Percentiles rank a stretch among this genome's conserved stretches.
Evolutionary conservation across 2,797 vertebrate genomes (phyloP).

Genomic region (Cottoperca gobio): DNA sequence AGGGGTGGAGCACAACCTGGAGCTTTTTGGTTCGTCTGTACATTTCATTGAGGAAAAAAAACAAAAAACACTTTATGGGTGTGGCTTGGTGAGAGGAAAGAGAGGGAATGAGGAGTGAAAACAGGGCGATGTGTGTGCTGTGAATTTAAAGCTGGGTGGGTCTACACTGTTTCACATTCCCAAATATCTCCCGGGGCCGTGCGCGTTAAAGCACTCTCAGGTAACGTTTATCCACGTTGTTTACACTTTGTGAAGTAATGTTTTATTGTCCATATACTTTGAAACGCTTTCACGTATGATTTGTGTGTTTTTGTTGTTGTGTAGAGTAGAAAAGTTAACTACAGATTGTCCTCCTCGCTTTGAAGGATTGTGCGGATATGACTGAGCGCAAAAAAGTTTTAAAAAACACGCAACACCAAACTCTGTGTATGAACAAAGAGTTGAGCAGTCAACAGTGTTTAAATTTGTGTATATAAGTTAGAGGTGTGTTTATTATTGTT

Average conservation of each 20-base stretch:
- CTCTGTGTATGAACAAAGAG: no score
- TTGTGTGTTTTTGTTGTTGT: neutral
- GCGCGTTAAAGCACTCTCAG: constrained; percentile 73
- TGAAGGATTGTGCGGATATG: constrained; percentile 31
- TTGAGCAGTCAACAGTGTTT: accelerated
- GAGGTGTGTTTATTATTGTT: constrained; percentile 7
- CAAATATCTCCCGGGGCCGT: constrained; percentile 69
- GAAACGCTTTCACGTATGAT: neutral
- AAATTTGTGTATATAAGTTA: neutral
- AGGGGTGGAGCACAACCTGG: constrained; percentile 19
- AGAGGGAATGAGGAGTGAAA: constrained; percentile 76
- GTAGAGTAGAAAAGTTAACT: neutral
- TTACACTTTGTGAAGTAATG: neutral
- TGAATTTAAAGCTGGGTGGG: constrained; percentile 80
- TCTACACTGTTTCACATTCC: constrained; percentile 75
- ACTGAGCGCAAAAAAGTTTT: constrained; percentile 17
- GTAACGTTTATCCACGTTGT: constrained; percentile 65
- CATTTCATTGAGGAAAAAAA: constrained; percentile 57
- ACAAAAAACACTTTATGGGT: constrained; percentile 76
- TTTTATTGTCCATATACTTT: neutral
- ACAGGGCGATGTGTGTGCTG: constrained; percentile 71
- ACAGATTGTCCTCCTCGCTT: constrained; percentile 7
- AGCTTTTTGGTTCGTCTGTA: constrained; percentile 52
- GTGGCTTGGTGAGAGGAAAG: constrained; percentile 78
- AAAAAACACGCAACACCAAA: constrained; percentile 21